Evolutionary conservation across 2,888 invertebrate genomes (phyloP), one percentile per base, ranked within the genome.

Genomic region (Crepidodera aurea): DNA sequence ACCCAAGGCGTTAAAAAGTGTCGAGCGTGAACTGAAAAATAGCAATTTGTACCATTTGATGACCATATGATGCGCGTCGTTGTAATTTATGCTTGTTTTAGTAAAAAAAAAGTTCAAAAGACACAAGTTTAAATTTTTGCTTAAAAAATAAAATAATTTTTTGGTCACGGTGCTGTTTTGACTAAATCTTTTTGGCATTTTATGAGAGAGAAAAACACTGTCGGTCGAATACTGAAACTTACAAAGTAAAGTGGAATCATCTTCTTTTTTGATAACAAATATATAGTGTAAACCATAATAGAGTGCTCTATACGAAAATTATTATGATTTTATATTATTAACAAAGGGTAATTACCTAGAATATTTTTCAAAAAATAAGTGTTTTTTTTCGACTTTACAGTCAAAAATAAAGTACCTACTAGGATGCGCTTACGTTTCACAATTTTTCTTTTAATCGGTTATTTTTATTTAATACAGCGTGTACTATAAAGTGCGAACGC

Each of bases 291-390:
- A 58, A 40, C 32, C 46, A 51, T 62, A 62, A 60, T 40, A 25
- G 37, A 48, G 62, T 66, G 66, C 62, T 51, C 40, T 61, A 65
- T 39, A 57, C 42, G 34, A 48, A 63, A 66, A 62, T 56, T 56
- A 62, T 53, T 46, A 60, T 55, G 12, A 64, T 62, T 58, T 61
- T 46, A 60, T 60, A 60, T 50, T 60, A 60, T 44, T 44, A 56
- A 10, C 40, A 65, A 59, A 65, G 54, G 50, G 50, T 65, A 62
- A 54, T 62, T 61, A 37, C 51, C 60, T 59, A 60, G 32, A 50
- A 39, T 18, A 57, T 51, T 55, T 6, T 34, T 34, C 13, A 51
- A 51, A 53, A 56, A 51, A 66, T 59, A 61, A 58, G 57, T 65
- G 63, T 58, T 10, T 42, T 42, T 29, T 66, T 56, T 58, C 53